Base-by-base conservation (phyloP, 2,797 vertebrate genomes). In the Myotis findleyi region DNA sequence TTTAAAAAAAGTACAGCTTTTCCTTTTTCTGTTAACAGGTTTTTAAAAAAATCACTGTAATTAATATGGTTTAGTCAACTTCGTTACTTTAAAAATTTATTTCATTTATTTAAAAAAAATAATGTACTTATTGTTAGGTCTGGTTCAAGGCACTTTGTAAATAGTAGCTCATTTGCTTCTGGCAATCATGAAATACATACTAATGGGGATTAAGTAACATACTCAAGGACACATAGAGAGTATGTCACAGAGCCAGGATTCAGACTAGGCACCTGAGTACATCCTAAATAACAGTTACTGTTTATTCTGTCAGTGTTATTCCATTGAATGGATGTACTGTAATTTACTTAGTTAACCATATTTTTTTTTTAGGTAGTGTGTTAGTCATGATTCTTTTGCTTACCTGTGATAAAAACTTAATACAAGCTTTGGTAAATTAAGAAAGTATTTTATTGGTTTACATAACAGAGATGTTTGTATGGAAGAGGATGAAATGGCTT, bases 361-460 rank as follows among this genome's bases (percentile, higher is more conserved):
- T 38, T 85, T 91, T 55, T 75, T 91, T n/a, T 89, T 80, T 57
- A 81, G 84, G 30, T 77, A 87, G 23, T 53, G 25, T 69, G 41
- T 64, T 82, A 57, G n/a, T 93, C 27, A 14, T 81, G 41, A 75
- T 79, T 82, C 25, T 87, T 72, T 93, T 87, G 36, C 12, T 85
- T 96, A 75, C 27, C 44, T 9, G 4, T 88, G 57, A 86, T 96
- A 62, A 93, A 81, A 94, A 72, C 71, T 71, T 92, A 86, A n/a
- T 9, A 75, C 12, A 88, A 75, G 14, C 33, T 71, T 94, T 21
- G 11, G 13, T 82, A 84, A 88, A 36, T 64, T 95, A 53, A 69
- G 73, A 92, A 86, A 44, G 27, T 64, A 87, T 73, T 90, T 33
- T 92, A 41, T 62, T 76, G 44, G n/a, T 88, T 84, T 20, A 57